Evolutionary conservation across 1,140 invertebrate species (phyloP).

Genomic region (Aphelenchoides besseyi): DNA sequence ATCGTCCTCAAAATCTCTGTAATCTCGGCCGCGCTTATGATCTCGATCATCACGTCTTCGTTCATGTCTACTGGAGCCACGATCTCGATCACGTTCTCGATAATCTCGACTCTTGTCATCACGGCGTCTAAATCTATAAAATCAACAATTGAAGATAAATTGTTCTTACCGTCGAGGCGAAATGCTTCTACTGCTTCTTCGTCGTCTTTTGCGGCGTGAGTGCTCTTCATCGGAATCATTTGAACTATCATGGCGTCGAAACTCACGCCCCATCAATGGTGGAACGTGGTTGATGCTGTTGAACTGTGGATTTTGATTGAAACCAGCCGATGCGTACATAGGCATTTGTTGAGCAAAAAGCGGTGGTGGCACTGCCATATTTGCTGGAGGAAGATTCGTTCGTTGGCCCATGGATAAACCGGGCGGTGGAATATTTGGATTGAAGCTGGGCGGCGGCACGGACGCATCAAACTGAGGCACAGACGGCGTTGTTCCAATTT

Average conservation of each 20-base stretch:
- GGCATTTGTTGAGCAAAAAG: slow-evolving; percentile 1
- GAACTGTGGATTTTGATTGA: slow-evolving; percentile 9
- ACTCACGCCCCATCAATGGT: neutral
- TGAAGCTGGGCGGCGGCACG: slow-evolving; percentile 40
- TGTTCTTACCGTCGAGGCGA: neutral
- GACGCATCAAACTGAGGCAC: slow-evolving; percentile 32
- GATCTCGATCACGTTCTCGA: slow-evolving; percentile 10
- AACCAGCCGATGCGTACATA: slow-evolving; percentile 33
- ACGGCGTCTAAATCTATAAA: neutral
- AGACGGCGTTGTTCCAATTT: neutral
- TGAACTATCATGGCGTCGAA: neutral
- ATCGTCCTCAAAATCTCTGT: slow-evolving; percentile 20
- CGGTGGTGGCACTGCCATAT: slow-evolving; percentile 37
- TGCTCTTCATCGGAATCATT: slow-evolving; percentile 20
- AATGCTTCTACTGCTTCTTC: neutral
- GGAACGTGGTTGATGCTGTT: neutral
- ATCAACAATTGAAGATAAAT: neutral
- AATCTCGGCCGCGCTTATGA: neutral
- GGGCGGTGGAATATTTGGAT: slow-evolving; percentile 48
- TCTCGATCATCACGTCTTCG: neutral
- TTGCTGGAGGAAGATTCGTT: neutral
- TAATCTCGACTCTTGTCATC: slow-evolving; percentile 2
- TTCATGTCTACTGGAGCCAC: neutral
- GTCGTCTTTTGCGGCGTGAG: slow-evolving; percentile 15
- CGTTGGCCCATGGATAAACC: slow-evolving; percentile 31